These are phyloP conservation scores for Cerastis leucographa DNA, from an alignment of 2,888 invertebrate genomes.

Conservation along the genomic window DNA sequence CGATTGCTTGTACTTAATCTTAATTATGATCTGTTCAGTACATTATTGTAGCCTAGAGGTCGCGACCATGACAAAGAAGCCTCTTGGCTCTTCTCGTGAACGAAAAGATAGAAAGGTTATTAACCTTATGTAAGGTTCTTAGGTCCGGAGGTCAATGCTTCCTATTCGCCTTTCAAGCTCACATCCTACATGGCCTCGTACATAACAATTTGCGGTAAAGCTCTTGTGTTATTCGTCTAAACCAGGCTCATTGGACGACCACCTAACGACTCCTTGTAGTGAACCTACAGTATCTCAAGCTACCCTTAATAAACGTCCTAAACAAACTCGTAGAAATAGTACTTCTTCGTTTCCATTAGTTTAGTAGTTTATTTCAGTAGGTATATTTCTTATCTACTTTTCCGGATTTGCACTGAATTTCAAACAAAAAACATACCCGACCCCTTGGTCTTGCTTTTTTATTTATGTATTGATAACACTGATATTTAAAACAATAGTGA, in stretches of 20 bases:
- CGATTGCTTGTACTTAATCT: slow-evolving; percentile 36
- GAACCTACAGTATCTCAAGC: slow-evolving; percentile 23
- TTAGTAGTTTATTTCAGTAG: slow-evolving; percentile 16
- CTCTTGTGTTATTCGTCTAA: slow-evolving; percentile 43
- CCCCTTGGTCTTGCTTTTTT: slow-evolving; percentile 34
- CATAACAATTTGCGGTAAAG: slow-evolving; percentile 33
- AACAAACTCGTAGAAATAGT: slow-evolving; percentile 28
- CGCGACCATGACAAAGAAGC: slow-evolving; percentile 18
- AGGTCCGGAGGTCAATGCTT: slow-evolving; percentile 38
- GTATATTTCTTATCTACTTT: slow-evolving; percentile 29
- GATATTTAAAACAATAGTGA: slow-evolving; percentile 22
- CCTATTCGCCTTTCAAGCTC: slow-evolving; percentile 36
- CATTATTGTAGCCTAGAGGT: slow-evolving; percentile 16
- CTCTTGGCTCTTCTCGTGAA: slow-evolving; percentile 11
- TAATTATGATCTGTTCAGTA: slow-evolving; percentile 50
- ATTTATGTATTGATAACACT: slow-evolving; percentile 31
- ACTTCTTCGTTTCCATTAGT: slow-evolving; percentile 14
- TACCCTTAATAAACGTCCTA: slow-evolving; percentile 32
- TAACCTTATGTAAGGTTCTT: slow-evolving; percentile 37
- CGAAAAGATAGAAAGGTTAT: slow-evolving; percentile 44
- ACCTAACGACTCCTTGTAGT: slow-evolving; percentile 36
- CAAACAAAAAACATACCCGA: slow-evolving; percentile 29
- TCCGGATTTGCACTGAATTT: slow-evolving; percentile 43
- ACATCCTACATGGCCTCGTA: slow-evolving; percentile 20
- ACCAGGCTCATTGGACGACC: slow-evolving; percentile 25